Evolutionary conservation across 2,888 invertebrate genomes (phyloP), one percentile per base, ranked within the genome.

Genomic region (Trisateles emortualis): DNA sequence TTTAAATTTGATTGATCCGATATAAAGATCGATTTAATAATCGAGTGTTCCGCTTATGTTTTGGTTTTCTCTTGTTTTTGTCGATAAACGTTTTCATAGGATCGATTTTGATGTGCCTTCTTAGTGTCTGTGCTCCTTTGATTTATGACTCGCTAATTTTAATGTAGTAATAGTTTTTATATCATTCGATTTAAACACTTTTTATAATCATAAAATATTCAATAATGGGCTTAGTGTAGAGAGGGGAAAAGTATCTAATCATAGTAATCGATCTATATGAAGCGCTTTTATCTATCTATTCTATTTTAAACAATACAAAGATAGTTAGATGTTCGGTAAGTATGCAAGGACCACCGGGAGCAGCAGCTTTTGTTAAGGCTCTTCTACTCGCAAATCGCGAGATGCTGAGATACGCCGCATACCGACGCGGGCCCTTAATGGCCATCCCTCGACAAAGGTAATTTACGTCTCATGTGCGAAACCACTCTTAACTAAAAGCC

Each of bases 1-100:
- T 90, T 91, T 87, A 88, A 92, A 90, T 91, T 91, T 92, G 92
- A 92, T 92, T 92, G 90, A 92, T 92, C 91, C 89, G 90, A 92
- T 90, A 90, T 87, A 87, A 90, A 89, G 87, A 91, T 90, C 91
- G 87, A 90, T 90, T 92, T 90, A 87, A 88, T 90, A 88, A 90
- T 86, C 84, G 81, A 84, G 83, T 90, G 86, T 89, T 88, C 84
- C 84, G 85, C 81, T 88, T 84, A 81, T 76, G 77, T 78, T 76
- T 80, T 77, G 80, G 78, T 85, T 83, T 85, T 83, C 83, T 84
- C 78, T 85, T 79, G 76, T 83, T 86, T 87, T 86, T 84, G 66
- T 86, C 81, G 85, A 85, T 88, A 86, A 88, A 83, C 84, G 85
- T 79, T 85, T 84, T 78, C 79, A 81, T 83, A 81, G 79, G 83